phyloP scores from a whole-genome alignment of 2,888 invertebrate species.

The Lomographa bimaculata region DNA sequence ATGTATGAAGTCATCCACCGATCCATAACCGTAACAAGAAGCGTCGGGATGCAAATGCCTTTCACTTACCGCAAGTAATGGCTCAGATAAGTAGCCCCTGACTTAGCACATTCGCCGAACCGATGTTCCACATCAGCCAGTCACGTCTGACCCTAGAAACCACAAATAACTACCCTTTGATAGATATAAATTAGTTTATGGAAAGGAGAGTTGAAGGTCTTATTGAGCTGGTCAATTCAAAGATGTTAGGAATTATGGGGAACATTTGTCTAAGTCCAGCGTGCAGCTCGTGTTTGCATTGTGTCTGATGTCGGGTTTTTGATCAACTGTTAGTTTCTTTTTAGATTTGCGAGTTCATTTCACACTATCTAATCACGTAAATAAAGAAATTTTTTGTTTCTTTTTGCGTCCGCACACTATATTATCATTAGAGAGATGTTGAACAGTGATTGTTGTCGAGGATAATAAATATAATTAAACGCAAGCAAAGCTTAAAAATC shows the following conservation, averaged over 20 bases:
- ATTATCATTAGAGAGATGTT: no score
- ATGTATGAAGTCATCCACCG: constrained; percentile 16
- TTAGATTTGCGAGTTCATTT: no score
- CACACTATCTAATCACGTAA: no score
- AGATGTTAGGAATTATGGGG: constrained; percentile 62
- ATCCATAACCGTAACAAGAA: constrained; percentile 30
- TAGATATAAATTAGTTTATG: background rate
- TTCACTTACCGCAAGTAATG: constrained; percentile 68
- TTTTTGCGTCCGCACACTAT: no score
- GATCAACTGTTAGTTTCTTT: background rate
- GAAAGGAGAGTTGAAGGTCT: constrained; percentile 40
- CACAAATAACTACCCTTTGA: background rate
- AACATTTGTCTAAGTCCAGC: constrained; percentile 71
- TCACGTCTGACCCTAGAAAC: constrained; percentile 38
- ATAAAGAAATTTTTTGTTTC: no score
- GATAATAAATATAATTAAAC: no score
- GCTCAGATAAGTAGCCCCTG: constrained; percentile 67
- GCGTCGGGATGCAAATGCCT: constrained; percentile 53
- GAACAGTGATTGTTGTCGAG: no score
- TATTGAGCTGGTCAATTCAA: constrained; percentile 4
- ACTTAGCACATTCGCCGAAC: constrained; percentile 70
- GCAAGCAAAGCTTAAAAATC: no score
- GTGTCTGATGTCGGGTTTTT: constrained; percentile 4
- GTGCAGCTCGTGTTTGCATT: constrained; percentile 44
- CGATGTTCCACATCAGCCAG: constrained; percentile 53